phyloP scores from a whole-genome alignment of 1,140 invertebrate genomes.

The Trachymyrmex cornetzi region DNA sequence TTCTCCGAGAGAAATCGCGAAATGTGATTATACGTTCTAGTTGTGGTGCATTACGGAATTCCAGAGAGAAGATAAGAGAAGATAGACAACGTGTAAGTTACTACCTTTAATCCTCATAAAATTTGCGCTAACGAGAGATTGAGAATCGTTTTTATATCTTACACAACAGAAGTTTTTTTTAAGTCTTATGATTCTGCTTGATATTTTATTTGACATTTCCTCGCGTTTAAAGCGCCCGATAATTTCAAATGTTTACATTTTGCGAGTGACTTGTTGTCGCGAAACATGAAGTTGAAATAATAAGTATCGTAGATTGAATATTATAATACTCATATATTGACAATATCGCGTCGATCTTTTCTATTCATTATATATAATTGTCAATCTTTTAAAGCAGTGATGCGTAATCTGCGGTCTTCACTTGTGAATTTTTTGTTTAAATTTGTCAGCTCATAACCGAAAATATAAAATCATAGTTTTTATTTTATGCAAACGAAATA shows the following conservation, averaged over 20 bases:
- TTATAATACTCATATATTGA: neutral
- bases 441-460: too few species aligned
- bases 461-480: too few species aligned
- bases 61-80: neutral
- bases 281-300: neutral
- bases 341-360: neutral
- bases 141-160: neutral
- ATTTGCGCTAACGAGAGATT: neutral
- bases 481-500: too few species aligned
- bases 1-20: neutral
- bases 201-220: neutral
- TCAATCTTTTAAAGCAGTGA: neutral
- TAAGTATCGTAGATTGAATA: too few species aligned
- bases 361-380: neutral
- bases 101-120: neutral
- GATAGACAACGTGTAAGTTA: neutral
- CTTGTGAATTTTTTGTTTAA: too few species aligned
- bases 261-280: neutral
- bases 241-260: neutral
- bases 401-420: too few species aligned
- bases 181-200: neutral
- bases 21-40: neutral
- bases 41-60: neutral
- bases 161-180: neutral
- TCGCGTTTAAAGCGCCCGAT: neutral